These are phyloP conservation scores for Amniataba percoides DNA, from an alignment of 2,797 vertebrate species.

Conservation along the genomic window DNA sequence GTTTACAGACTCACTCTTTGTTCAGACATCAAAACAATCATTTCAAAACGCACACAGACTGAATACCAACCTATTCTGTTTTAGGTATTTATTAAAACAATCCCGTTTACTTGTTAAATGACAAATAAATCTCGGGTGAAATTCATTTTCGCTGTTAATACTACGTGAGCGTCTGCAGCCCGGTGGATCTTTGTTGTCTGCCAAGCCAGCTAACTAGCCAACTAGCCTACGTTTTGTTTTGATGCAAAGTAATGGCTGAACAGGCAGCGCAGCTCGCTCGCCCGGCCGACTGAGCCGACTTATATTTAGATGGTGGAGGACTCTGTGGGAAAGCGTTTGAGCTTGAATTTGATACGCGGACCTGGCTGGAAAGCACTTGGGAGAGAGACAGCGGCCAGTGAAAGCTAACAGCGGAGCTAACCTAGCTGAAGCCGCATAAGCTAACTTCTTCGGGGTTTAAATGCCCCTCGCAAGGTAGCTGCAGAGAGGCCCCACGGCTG, in stretches of 20 bases:
- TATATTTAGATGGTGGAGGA: not conserved
- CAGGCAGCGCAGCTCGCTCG: constrained; percentile 44
- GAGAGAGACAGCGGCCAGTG: not conserved
- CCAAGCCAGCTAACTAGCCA: constrained; percentile 64
- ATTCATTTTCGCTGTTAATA: constrained; percentile 5
- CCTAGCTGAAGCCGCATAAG: constrained; percentile 36
- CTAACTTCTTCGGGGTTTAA: constrained; percentile 80
- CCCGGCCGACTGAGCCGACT: constrained; percentile 34
- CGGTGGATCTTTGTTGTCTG: constrained; percentile 78
- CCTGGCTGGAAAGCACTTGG: not conserved
- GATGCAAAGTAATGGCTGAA: constrained; percentile 80
- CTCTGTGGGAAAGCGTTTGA: not conserved
- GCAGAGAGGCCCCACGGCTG: constrained; percentile 70
- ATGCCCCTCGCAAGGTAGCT: constrained; percentile 79
- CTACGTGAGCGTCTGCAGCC: constrained; percentile 9
- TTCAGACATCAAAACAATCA: constrained; percentile 5
- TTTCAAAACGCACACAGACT: not conserved
- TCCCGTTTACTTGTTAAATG: not conserved
- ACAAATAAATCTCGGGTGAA: constrained; percentile 2
- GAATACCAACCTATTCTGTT: too few species aligned
- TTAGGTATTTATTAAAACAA: not conserved
- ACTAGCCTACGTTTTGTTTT: constrained; percentile 82
- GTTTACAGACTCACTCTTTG: constrained; percentile 37
- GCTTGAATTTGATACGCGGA: not conserved
- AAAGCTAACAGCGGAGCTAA: constrained; percentile 47